phyloP scores from a whole-genome alignment of 2,797 vertebrate species.

The Peromyscus eremicus region DNA sequence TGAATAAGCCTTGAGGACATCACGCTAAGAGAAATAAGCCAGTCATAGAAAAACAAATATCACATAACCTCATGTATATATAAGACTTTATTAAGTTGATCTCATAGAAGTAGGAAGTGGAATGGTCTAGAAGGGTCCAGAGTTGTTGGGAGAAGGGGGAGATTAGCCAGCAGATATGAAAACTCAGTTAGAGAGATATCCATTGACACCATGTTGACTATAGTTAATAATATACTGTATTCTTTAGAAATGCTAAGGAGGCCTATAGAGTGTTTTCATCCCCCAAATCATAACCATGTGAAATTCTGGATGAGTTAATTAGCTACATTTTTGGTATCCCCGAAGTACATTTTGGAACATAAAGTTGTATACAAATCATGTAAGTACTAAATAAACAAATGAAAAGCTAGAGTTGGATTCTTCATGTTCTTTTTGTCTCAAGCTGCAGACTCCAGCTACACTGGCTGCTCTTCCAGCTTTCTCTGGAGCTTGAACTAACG shows the following conservation, averaged over 20 bases:
- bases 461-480: not conserved
- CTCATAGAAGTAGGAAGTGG: not conserved
- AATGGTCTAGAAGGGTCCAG: not conserved
- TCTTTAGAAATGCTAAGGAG: not conserved
- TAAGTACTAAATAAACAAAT: not conserved
- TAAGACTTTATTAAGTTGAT: not conserved
- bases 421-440: not conserved
- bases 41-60: not conserved
- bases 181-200: not conserved
- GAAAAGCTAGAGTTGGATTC: not conserved
- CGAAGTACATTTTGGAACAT: not conserved
- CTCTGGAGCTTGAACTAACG: not conserved
- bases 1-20: not conserved
- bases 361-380: not conserved
- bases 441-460: not conserved
- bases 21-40: not conserved
- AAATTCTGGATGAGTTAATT: not conserved
- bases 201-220: not conserved
- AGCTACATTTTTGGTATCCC: not conserved
- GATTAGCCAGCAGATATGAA: not conserved
- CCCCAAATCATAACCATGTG: not conserved
- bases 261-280: not conserved
- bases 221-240: not conserved
- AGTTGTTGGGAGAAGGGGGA: not conserved
- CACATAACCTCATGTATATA: not conserved